A percentile compares a stretch with the other conserved stretches of the same genome.
These are phyloP conservation scores for Leptopilina myrica DNA, from an alignment of 2,888 invertebrate species.

Conservation along the genomic window DNA sequence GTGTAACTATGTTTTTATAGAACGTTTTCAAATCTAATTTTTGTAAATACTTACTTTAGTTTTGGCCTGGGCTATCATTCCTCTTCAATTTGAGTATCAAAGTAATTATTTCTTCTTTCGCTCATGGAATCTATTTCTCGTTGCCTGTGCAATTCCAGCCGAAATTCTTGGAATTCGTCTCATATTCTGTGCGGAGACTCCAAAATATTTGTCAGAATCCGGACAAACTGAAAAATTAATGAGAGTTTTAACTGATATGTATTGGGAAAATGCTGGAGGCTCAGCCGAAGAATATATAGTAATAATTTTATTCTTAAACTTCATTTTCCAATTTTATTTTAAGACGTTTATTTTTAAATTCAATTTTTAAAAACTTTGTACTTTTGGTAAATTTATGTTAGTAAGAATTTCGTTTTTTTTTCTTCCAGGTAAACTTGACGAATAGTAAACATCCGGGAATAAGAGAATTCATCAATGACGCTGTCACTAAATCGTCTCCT, in stretches of 20 bases:
- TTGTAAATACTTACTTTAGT: conserved; percentile 75
- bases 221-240: conserved; percentile 86
- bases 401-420: background rate
- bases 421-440: background rate
- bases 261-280: conserved; percentile 82
- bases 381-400: background rate
- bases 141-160: conserved; percentile 84
- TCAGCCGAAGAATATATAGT: conserved; percentile 69
- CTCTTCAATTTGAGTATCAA: conserved; percentile 81
- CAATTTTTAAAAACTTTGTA: background rate
- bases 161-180: conserved; percentile 82
- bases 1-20: too few relatives aligned
- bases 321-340: too few relatives aligned
- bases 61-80: conserved; percentile 87
- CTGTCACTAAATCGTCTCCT: background rate
- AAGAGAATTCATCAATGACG: background rate
- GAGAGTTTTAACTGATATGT: conserved; percentile 82
- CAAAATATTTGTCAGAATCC: conserved; percentile 87
- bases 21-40: too few relatives aligned
- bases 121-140: conserved; percentile 88
- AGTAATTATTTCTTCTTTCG: conserved; percentile 82
- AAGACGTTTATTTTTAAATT: too few relatives aligned
- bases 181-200: conserved; percentile 86
- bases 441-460: background rate
- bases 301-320: conserved; percentile 27